Evolutionary conservation across 1,140 invertebrate species (phyloP).

Genomic region (Cotesia typhae): DNA sequence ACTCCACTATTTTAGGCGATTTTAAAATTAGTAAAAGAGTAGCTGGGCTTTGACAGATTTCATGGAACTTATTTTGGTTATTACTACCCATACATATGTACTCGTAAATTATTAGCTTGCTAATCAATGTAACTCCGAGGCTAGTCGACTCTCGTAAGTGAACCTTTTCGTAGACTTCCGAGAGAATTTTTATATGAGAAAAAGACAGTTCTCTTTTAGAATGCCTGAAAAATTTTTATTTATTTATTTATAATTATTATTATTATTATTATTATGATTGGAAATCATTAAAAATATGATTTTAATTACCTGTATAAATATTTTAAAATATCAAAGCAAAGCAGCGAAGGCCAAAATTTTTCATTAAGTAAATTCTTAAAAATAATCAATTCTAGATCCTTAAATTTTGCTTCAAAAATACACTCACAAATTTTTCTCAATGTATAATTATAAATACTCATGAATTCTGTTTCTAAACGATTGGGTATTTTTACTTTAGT

Average conservation of each 20-base stretch:
- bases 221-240: background rate
- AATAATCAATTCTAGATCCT: constrained; percentile 4
- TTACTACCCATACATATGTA: background rate
- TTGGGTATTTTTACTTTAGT: background rate
- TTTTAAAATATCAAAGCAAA: constrained; percentile 24
- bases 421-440: background rate
- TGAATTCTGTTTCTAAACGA: background rate
- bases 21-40: constrained; percentile 19
- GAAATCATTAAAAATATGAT: background rate
- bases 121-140: background rate
- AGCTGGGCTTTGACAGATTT: background rate
- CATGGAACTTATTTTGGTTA: background rate
- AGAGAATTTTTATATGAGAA: constrained; percentile 5
- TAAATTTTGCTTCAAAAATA: background rate
- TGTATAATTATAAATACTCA: constrained; percentile 11
- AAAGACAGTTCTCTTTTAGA: background rate
- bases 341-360: constrained; percentile 21
- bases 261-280: background rate
- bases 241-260: background rate
- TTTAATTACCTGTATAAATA: constrained; percentile 11
- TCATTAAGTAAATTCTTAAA: constrained; percentile 24
- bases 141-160: constrained; percentile 3
- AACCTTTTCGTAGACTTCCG: constrained; percentile 13
- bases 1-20: background rate
- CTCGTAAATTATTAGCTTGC: constrained; percentile 20